Evolutionary conservation across 1,140 invertebrate genomes (phyloP).

Genomic region (Trichonephila clavipes): DNA sequence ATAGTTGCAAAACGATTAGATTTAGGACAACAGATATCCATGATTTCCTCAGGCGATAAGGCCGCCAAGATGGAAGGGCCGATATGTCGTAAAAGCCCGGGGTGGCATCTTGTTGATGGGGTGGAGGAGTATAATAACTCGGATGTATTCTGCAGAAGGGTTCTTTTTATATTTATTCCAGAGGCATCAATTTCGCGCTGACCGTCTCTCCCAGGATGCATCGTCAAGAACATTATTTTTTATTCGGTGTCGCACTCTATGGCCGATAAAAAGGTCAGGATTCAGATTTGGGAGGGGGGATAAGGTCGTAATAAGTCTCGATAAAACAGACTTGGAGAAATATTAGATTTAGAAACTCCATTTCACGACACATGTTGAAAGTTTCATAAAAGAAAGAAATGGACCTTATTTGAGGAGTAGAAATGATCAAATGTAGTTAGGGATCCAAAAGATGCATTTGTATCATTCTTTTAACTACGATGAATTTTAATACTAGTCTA

Average conservation of each 20-base stretch:
- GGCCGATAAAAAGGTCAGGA: conserved; percentile 29
- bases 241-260: conserved; percentile 1
- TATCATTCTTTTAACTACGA: too few relatives aligned
- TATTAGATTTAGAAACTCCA: too few relatives aligned
- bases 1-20: too few relatives aligned
- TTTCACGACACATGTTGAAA: too few relatives aligned
- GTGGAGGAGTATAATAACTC: background rate
- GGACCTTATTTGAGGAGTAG: too few relatives aligned
- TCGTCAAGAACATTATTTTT: conserved; percentile 9
- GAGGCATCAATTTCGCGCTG: conserved; percentile 50
- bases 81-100: conserved; percentile 44
- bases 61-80: background rate
- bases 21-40: too few relatives aligned
- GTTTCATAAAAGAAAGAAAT: too few relatives aligned
- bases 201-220: background rate
- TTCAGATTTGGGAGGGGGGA: background rate
- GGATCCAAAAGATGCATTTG: too few relatives aligned
- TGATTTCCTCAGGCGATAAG: background rate
- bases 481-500: too few relatives aligned
- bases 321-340: too few relatives aligned
- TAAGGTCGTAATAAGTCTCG: too few relatives aligned
- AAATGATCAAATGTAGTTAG: too few relatives aligned
- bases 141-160: background rate
- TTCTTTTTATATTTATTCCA: conserved; percentile 68
- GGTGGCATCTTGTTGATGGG: conserved; percentile 67